Conservation (phyloP, 30 jellyfish, hydroid and myxozoan species). For the Hydractinia echinata region DNA sequence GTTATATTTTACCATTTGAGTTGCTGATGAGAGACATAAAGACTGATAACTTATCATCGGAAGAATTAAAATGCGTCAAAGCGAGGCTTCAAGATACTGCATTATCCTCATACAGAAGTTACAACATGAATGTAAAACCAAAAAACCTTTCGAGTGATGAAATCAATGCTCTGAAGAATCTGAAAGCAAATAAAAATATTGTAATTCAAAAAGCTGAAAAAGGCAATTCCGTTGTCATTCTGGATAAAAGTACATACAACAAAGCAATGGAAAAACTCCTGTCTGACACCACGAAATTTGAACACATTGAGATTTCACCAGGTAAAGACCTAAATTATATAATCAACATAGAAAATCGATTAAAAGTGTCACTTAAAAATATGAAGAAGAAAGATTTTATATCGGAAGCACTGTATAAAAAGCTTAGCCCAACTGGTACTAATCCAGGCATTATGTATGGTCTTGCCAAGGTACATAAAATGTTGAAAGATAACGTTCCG, state of each 20-base stretch:
- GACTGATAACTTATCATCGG: not conserved
- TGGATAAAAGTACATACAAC: not conserved
- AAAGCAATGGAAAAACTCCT: not conserved
- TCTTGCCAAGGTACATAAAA: too few relatives aligned
- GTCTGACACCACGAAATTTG: slow-evolving; percentile 6
- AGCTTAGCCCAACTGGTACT: too few relatives aligned
- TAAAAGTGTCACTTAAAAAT: not conserved
- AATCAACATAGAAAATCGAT: not conserved
- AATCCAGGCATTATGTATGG: too few relatives aligned
- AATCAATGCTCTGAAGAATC: not conserved
- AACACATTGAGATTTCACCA: not conserved
- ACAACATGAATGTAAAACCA: not conserved
- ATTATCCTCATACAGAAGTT: not conserved
- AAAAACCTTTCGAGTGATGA: not conserved
- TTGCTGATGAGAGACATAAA: slow-evolving; percentile 12
- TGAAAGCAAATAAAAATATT: not conserved
- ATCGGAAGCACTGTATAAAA: too few relatives aligned
- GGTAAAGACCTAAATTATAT: not conserved
- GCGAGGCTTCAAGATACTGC: slow-evolving; percentile 12
- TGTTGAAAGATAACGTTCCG: too few relatives aligned
- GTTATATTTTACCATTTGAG: not conserved
- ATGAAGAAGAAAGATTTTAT: too few relatives aligned
- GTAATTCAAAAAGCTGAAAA: not conserved
- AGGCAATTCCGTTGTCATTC: slow-evolving; percentile 9
- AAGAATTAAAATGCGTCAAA: not conserved